Evolutionary conservation across 2,888 invertebrate genomes (phyloP), one percentile per base, ranked within the genome.

Genomic region (Tetragnatha montana): DNA sequence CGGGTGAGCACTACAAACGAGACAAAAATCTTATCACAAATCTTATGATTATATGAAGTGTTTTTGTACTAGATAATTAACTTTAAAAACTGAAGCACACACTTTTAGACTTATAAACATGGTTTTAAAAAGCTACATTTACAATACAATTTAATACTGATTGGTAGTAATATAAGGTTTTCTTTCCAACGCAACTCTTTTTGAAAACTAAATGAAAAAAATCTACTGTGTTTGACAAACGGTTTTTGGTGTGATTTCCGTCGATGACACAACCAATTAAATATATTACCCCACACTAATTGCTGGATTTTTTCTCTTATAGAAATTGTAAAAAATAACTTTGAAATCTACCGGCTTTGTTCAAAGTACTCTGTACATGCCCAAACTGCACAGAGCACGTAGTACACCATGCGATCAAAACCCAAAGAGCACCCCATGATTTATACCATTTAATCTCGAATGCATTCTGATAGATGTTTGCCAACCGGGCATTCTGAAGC

Each of bases 361-460:
- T 49, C 35, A 47, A 75, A 76, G 8, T 76, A 17, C 19, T 50
- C 49, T 49, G 49, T 50, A 49, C 12, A 50, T 10, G 60, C 12
- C 60, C 35, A 35, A 35, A 35, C 35, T 35, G 35, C n/a, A n/a
- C n/a, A n/a, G n/a, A n/a, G n/a, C n/a, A n/a, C n/a, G n/a, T n/a
- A n/a, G n/a, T 35, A 35, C 35, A 1, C 35, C 35, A 35, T 4
- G 35, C 4, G 60, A 60, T 12, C 17, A 60, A 8, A 60, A 8
- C 14, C 17, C 8, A 17, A 60, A 60, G 17, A 60, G 60, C 60
- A 7, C 69, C 51, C 21, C n/a, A 14, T n/a, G 81, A 85, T 71
- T 78, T 78, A 79, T 78, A 71, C 50, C 78, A 79, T 85, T 79
- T 79, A 85, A 70, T 85, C 78, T 50, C 70, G 22, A n/a, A 50